These are phyloP conservation scores for Gambusia holbrooki DNA, from an alignment of 2,113 vertebrate genomes.

Conservation along the genomic window DNA sequence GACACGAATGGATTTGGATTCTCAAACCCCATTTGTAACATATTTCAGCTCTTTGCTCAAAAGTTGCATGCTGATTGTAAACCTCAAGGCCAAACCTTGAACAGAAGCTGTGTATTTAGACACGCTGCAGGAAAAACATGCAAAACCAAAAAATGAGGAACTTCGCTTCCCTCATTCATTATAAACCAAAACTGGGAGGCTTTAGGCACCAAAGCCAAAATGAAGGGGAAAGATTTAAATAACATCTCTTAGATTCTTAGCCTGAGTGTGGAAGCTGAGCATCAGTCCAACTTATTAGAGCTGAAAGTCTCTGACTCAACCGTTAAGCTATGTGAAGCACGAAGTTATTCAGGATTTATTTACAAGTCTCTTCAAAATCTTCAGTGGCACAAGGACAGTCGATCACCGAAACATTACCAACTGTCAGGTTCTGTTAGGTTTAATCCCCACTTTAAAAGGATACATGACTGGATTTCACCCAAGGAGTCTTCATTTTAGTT, in stretches of 20 bases:
- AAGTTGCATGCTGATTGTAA: too few relatives aligned
- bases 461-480: too few relatives aligned
- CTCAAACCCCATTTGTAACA: too few relatives aligned
- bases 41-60: too few relatives aligned
- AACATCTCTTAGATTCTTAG: slow-evolving; percentile 45
- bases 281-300: slow-evolving; percentile 17
- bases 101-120: too few relatives aligned
- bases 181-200: not conserved
- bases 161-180: not conserved
- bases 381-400: not conserved
- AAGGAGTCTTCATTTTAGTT: too few relatives aligned
- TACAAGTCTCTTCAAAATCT: not conserved
- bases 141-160: too few relatives aligned
- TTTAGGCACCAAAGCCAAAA: not conserved
- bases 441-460: too few relatives aligned
- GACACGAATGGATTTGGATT: too few relatives aligned
- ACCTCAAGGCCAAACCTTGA: too few relatives aligned
- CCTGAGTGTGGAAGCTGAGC: slow-evolving; percentile 33
- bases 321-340: slow-evolving; percentile 23
- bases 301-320: slow-evolving; percentile 40
- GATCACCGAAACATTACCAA: slow-evolving; percentile 12
- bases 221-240: slow-evolving; percentile 35
- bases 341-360: slow-evolving; percentile 22
- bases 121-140: not conserved
- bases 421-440: too few relatives aligned